Conservation (phyloP, 2,113 vertebrate genomes). For the Sinocyclocheilus rhinocerous region DNA sequence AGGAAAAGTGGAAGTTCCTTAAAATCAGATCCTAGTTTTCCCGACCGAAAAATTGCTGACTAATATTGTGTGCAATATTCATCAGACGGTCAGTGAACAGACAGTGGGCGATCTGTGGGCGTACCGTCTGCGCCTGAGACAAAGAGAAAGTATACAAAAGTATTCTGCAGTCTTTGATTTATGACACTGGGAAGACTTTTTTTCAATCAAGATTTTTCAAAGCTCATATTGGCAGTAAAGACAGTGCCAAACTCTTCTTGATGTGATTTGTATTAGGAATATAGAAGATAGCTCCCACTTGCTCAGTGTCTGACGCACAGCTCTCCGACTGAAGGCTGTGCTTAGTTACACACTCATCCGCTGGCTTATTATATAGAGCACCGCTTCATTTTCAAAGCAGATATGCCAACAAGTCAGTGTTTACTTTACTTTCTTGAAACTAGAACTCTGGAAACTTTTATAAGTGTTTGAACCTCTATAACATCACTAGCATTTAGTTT, state of each 20-base stretch:
- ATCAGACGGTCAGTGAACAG: neutral
- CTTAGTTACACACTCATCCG: neutral
- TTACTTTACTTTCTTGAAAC: neutral
- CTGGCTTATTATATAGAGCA: slow-evolving; percentile 13
- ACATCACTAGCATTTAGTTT: neutral
- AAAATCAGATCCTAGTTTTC: neutral
- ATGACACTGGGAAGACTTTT: neutral
- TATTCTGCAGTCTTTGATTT: neutral
- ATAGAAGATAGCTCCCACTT: neutral
- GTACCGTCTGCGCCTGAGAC: neutral
- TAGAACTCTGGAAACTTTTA: neutral
- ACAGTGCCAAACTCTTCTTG: neutral
- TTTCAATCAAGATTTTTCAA: slow-evolving; percentile 27
- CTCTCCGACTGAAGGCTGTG: neutral
- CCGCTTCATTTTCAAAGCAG: slow-evolving; percentile 25
- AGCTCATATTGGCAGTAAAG: slow-evolving; percentile 3
- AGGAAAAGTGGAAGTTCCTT: neutral
- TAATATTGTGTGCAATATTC: neutral
- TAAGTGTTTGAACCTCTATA: neutral
- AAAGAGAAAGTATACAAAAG: neutral
- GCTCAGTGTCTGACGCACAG: slow-evolving; percentile 4
- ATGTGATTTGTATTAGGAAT: slow-evolving; percentile 12
- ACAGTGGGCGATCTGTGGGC: neutral
- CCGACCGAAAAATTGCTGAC: neutral
- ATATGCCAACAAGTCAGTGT: neutral